Conservation (phyloP, 2,797 vertebrate genomes). For the Cichlasoma orientale region DNA sequence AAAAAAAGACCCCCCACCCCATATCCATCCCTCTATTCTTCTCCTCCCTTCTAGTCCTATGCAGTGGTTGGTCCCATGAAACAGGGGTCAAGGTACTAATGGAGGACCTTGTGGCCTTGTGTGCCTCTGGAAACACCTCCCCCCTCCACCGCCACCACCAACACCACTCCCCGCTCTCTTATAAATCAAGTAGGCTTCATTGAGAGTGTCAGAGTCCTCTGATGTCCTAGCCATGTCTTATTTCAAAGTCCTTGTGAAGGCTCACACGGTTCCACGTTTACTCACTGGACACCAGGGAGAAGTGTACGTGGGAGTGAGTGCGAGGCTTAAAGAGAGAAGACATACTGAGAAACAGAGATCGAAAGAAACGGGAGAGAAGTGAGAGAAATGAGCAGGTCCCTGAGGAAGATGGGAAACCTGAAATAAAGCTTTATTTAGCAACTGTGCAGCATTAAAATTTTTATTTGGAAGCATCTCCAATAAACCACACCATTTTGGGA, state of each 20-base stretch:
- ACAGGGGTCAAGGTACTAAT: slow-evolving; percentile 85
- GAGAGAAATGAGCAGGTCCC: slow-evolving; percentile 51
- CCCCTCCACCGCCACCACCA: slow-evolving; percentile 41
- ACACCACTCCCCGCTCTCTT: slow-evolving; percentile 64
- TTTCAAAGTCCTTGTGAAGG: slow-evolving; percentile 78
- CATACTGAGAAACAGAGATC: slow-evolving; percentile 18
- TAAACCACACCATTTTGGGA: slow-evolving; percentile 62
- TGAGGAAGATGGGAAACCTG: slow-evolving; percentile 43
- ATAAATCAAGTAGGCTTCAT: slow-evolving; percentile 83
- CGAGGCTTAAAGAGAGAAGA: slow-evolving; percentile 27
- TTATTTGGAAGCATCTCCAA: slow-evolving; percentile 55
- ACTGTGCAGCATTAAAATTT: slow-evolving; percentile 58
- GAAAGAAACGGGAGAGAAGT: slow-evolving; percentile 35
- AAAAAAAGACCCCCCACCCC: slow-evolving; percentile 44
- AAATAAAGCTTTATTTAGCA: slow-evolving; percentile 71
- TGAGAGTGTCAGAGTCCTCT: slow-evolving; percentile 73
- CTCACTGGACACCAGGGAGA: slow-evolving; percentile 64
- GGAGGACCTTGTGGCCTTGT: slow-evolving; percentile 83
- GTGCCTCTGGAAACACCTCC: slow-evolving; percentile 76
- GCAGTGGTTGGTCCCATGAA: slow-evolving; percentile 72
- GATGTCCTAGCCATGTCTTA: slow-evolving; percentile 79
- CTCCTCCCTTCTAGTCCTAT: slow-evolving; percentile 52
- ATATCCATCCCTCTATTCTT: slow-evolving; percentile 61
- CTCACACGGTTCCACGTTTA: slow-evolving; percentile 77
- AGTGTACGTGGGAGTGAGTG: slow-evolving; percentile 32